Base-by-base conservation (phyloP, 30 jellyfish, hydroid and myxozoan species). In the Nemopilema nomurai region DNA sequence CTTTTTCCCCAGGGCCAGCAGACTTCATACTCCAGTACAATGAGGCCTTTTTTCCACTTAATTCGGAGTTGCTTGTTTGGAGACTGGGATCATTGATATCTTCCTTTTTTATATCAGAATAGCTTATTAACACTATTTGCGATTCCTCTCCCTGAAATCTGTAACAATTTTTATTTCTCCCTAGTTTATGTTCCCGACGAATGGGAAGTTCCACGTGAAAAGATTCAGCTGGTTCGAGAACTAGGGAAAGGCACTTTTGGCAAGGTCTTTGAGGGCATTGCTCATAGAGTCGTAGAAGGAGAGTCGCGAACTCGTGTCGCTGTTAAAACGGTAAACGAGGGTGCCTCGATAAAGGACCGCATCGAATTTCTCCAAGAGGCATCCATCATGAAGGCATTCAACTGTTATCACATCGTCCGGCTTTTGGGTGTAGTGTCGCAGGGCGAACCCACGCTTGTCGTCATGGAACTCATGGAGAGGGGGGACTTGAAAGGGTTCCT, bases 201-300 rank as follows among this genome's bases (percentile, higher is more conserved):
- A 89, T 94, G 99, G 99, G 99, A 94, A 81, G 89, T 94, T 18
- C 88, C 93, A n/a, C 96, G 99, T 0, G 97, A 86, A 80, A 94
- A 85, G 51, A 85, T 94, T 24, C 97, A 84, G 69, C 85, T 94
- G 66, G 49, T 84, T 22, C 96, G 96, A 17, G 99, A 94, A 71
- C 87, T 94, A 0, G 99, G 99, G 67, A 97, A 94, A 82, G 99
- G 99, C 32, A 84, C 99, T 8, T 94, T 94, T 51, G 99, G 99
- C 17, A 89, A 89, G 99, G 99, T 94, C 6, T 94, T 71, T 71
- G 99, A 89, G 76, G 99, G 99, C 63, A 90, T 94, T 20, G 99
- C 99, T 22, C 92, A 94, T 63, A 96, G 78, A 23, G 77, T 94
- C 41, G 19, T 79, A 19, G 94, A 65, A 13, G 99, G 87, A 0